phyloP scores from a whole-genome alignment of 2,797 vertebrate species.

The Eutrigla gurnardus region DNA sequence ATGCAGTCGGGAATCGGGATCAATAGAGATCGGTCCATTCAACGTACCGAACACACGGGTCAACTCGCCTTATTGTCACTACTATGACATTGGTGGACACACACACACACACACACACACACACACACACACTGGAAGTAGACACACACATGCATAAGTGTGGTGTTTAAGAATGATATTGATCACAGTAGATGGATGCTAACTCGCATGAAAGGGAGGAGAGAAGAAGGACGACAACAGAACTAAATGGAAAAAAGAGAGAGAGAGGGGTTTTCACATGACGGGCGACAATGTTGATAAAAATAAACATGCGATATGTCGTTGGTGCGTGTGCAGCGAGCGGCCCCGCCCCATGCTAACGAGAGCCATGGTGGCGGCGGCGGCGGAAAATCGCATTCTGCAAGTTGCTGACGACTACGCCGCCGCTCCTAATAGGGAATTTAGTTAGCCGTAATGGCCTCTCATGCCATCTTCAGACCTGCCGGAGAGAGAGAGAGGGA shows the following conservation, averaged over 20 bases:
- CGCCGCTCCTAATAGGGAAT: slow-evolving; percentile 65
- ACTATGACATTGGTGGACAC: slow-evolving; percentile 35
- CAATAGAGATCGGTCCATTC: slow-evolving; percentile 56
- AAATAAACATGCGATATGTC: neutral
- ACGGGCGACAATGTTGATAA: slow-evolving; percentile 20
- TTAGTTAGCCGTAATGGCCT: slow-evolving; percentile 73
- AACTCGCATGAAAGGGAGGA: slow-evolving; percentile 69
- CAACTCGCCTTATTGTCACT: neutral
- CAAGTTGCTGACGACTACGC: slow-evolving; percentile 62
- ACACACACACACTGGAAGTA: slow-evolving; percentile 3
- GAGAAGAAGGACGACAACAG: slow-evolving; percentile 32
- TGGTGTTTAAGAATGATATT: slow-evolving; percentile 82
- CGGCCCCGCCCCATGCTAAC: slow-evolving; percentile 22
- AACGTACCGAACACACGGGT: slow-evolving; percentile 35
- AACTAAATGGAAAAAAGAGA: slow-evolving; percentile 47
- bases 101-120: slow-evolving; percentile 11
- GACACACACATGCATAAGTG: slow-evolving; percentile 58
- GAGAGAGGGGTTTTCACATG: slow-evolving; percentile 44
- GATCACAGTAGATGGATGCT: slow-evolving; percentile 78
- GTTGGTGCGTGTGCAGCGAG: slow-evolving; percentile 7
- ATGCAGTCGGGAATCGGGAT: slow-evolving; percentile 44
- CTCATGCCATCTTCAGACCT: slow-evolving; percentile 64
- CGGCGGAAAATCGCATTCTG: slow-evolving; percentile 23
- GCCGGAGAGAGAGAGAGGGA: slow-evolving; percentile 42
- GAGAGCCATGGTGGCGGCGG: slow-evolving; percentile 28